phyloP scores from a whole-genome alignment of 2,888 invertebrate genomes.

The Diplazon laetatorius region DNA sequence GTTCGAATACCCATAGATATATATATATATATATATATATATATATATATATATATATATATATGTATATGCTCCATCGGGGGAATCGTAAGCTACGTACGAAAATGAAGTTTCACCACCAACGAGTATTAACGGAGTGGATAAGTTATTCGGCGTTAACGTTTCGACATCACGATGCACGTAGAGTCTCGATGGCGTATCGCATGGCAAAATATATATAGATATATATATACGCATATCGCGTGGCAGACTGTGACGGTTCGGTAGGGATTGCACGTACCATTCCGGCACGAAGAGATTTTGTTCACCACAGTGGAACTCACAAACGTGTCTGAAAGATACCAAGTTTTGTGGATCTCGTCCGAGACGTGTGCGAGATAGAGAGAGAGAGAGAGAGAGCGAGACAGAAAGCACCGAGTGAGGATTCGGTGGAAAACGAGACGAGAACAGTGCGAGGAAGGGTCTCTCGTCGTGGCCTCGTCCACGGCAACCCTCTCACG shows the following conservation, averaged over 20 bases:
- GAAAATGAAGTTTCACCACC: slow-evolving; percentile 13
- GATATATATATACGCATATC: slow-evolving; percentile 4
- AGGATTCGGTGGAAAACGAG: slow-evolving; percentile 1
- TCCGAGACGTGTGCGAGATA: slow-evolving; percentile 4
- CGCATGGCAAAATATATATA: background rate
- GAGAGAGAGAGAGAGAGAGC: background rate
- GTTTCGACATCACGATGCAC: slow-evolving; percentile 9
- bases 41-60: too few species aligned
- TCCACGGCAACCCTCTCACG: slow-evolving; percentile 9
- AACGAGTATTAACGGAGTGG: background rate
- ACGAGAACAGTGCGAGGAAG: background rate
- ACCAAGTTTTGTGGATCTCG: slow-evolving; percentile 54
- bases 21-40: too few species aligned
- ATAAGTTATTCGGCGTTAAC: slow-evolving; percentile 32
- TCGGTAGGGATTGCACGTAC: slow-evolving; percentile 34
- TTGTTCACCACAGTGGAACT: slow-evolving; percentile 43
- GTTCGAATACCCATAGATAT: background rate
- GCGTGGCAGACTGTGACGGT: slow-evolving; percentile 13
- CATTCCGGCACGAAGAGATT: slow-evolving; percentile 29
- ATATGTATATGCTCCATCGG: background rate
- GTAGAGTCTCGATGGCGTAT: slow-evolving; percentile 12
- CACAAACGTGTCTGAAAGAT: slow-evolving; percentile 49
- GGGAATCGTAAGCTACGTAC: slow-evolving; percentile 3
- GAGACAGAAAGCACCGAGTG: slow-evolving; percentile 1
- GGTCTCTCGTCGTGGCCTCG: slow-evolving; percentile 7